A percentile compares a stretch with the other conserved stretches of the same genome.
Evolutionary conservation across 1,140 invertebrate species (phyloP).

Genomic region (Drosophila santomea): DNA sequence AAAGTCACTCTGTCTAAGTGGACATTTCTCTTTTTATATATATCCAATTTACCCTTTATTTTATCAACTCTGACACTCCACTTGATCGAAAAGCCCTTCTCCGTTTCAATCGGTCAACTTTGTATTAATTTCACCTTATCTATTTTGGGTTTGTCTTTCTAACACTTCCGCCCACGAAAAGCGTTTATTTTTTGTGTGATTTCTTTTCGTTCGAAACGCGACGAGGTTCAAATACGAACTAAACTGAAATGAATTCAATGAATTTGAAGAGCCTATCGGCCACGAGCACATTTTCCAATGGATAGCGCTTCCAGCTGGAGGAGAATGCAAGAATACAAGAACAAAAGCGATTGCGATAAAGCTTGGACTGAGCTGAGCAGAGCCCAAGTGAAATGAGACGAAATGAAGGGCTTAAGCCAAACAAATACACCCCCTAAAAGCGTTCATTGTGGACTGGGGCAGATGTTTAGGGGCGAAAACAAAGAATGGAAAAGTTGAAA

Average conservation of each 20-base stretch:
- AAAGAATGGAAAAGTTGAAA: constrained; percentile 7
- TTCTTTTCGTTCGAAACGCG: constrained; percentile 33
- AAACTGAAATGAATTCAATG: constrained; percentile 50
- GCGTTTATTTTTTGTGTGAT: constrained; percentile 15
- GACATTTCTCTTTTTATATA: neutral
- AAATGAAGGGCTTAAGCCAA: constrained; percentile 38
- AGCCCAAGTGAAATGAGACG: constrained; percentile 24
- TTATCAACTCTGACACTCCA: constrained; percentile 5
- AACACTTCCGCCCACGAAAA: constrained; percentile 67
- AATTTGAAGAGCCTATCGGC: constrained; percentile 41
- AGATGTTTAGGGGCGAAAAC: neutral
- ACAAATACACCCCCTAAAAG: constrained; percentile 66
- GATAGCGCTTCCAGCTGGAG: constrained; percentile 54
- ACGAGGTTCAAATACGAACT: constrained; percentile 64
- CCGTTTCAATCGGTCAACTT: constrained; percentile 39
- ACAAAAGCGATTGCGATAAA: constrained; percentile 53
- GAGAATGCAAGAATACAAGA: constrained; percentile 39
- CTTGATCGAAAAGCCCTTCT: constrained; percentile 9
- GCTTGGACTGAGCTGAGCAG: constrained; percentile 26
- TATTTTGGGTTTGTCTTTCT: constrained; percentile 26
- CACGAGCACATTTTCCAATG: constrained; percentile 49
- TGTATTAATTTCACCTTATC: constrained; percentile 35
- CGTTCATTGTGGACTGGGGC: constrained; percentile 7
- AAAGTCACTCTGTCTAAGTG: too few species aligned
- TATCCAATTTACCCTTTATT: constrained; percentile 7